These are phyloP conservation scores for Gadus macrocephalus DNA, from an alignment of 2,113 vertebrate species.

Conservation along the genomic window DNA sequence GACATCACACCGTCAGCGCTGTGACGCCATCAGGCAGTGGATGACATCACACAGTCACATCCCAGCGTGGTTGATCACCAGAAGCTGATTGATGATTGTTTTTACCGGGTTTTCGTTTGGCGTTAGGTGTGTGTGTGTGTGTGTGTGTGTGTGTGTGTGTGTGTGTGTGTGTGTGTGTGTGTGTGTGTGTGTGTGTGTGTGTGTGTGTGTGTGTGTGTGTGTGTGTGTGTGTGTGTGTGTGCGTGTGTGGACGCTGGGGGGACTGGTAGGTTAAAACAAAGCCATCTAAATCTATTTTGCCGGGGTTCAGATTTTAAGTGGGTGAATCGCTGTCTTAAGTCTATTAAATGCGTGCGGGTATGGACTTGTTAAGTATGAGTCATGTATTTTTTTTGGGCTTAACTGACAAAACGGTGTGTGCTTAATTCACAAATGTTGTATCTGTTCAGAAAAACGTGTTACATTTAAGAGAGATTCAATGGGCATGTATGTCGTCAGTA, in stretches of 20 bases:
- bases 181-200: conserved; percentile 31
- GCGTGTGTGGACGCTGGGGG: too few species aligned
- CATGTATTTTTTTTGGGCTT: conserved; percentile 41
- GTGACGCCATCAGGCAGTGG: too few species aligned
- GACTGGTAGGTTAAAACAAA: conserved; percentile 32
- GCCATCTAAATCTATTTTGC: conserved; percentile 61
- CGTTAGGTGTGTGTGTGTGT: conserved; percentile 20
- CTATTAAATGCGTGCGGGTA: conserved; percentile 9
- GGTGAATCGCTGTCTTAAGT: conserved; percentile 32
- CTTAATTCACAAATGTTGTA: conserved; percentile 28
- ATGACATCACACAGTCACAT: too few species aligned
- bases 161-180: neutral
- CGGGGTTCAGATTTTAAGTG: conserved; percentile 46
- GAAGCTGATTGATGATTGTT: conserved; percentile 13
- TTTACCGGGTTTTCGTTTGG: conserved; percentile 32
- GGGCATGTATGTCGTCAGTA: conserved; percentile 34
- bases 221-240: neutral
- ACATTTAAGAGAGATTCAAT: conserved; percentile 31
- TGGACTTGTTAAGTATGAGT: conserved; percentile 8
- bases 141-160: neutral
- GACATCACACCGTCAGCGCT: too few species aligned
- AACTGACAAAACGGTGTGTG: conserved; percentile 53
- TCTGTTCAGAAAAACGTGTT: conserved; percentile 29
- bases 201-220: conserved; percentile 29
- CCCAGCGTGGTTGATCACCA: neutral